Base-by-base conservation (phyloP, 1,140 invertebrate genomes). In the Drosophila pseudoobscura region DNA sequence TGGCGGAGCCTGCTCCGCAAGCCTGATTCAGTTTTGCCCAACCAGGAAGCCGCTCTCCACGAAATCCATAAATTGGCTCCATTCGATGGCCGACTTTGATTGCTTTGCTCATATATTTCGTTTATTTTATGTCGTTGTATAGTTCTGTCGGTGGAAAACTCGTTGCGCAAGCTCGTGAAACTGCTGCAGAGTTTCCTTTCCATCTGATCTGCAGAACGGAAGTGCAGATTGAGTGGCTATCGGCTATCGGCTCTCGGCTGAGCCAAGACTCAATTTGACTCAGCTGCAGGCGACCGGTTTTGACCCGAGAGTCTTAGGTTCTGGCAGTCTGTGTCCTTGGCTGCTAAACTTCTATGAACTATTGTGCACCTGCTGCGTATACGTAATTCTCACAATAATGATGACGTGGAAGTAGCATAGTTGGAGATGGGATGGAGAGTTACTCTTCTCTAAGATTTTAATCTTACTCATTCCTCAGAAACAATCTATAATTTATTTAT, bases 21-120 rank as follows among this genome's bases (percentile, higher is more conserved):
- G 88, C 82, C 83, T 87, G 82, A 82, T 78, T 88, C 70, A 51
- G 61, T 60, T 74, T 73, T 59, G 79, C 56, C 55, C 59, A 75
- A 87, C 83, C 82, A 88, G 82, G 82, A 87, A 87, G 65, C 59
- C 52, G 50, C 52, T 46, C 62, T 53, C 71, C 43, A 57, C 41
- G 61, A 39, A 62, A 70, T 51, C 54, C 78, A 80, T 75, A 75
- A 73, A 80, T 75, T 69, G 72, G 51, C 55, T 54, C 60, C 39
- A 51, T 70, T 56, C 70, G 74, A 82, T 76, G 68, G 46, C 29
- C 56, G 71, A 56, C 65, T 78, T 72, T 61, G 61, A 84, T 83
- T 62, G 46, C 54, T 49, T 64, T 68, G 43, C 56, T 56, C 74
- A 68, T 64, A 69, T 59, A 75, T 78, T 43, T 61, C 6, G 58